Evolutionary conservation across 2,888 invertebrate species (phyloP).

Genomic region (Marasmarcha lunaedactyla): DNA sequence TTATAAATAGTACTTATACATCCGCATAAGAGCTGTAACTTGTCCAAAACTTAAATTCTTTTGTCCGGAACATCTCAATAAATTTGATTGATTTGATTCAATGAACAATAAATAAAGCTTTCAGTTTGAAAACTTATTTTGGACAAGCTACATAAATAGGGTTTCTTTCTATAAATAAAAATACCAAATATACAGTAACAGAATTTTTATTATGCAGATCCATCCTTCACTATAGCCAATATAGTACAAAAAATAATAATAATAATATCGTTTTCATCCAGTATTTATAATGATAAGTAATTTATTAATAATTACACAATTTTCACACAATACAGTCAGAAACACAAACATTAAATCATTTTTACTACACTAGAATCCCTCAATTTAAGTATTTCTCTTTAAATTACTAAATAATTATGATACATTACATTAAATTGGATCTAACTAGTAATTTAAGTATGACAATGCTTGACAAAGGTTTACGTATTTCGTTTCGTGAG

Average conservation of each 20-base stretch:
- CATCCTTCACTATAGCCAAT: conserved; percentile 65
- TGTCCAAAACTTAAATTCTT: too few species aligned
- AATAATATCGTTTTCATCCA: conserved; percentile 48
- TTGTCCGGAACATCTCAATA: too few species aligned
- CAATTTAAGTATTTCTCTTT: conserved; percentile 56
- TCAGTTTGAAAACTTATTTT: too few species aligned
- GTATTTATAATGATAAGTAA: conserved; percentile 37
- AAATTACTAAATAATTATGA: conserved; percentile 52
- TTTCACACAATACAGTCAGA: conserved; percentile 64
- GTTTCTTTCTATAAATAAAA: conserved; percentile 25
- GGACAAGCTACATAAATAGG: too few species aligned
- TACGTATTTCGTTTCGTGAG: conserved; percentile 59
- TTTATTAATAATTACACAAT: conserved; percentile 53
- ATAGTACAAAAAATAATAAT: conserved; percentile 68
- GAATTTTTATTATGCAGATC: conserved; percentile 69
- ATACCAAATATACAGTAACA: conserved; percentile 56
- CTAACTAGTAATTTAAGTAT: conserved; percentile 64
- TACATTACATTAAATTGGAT: conserved; percentile 67
- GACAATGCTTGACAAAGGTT: conserved; percentile 58
- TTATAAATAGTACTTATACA: too few species aligned
- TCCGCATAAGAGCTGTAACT: too few species aligned
- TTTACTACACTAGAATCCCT: conserved; percentile 55
- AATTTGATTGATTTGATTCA: too few species aligned
- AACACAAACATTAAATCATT: conserved; percentile 64
- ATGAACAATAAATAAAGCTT: too few species aligned